Base-by-base conservation (phyloP, 1,140 invertebrate genomes). In the Leucophenga varia region DNA sequence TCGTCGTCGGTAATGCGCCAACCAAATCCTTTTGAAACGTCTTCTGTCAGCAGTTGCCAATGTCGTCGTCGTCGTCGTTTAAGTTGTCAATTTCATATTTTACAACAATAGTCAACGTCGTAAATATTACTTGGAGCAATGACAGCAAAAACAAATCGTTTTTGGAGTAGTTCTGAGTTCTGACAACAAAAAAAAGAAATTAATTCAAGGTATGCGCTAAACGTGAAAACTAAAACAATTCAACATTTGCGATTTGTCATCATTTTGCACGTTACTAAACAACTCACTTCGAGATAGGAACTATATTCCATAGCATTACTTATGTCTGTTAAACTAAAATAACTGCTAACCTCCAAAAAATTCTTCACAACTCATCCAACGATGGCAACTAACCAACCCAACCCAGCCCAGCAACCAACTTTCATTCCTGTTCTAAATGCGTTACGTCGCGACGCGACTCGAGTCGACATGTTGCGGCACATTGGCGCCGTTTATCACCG, bases 401-500 rank as follows among this genome's bases (percentile, higher is more conserved):
- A 37, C 38, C 34, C 34, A 30, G n/a, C n/a, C n/a, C n/a, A 6
- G 31, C 31, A 34, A 8, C 6, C n/a, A n/a, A n/a, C n/a, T n/a
- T n/a, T n/a, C n/a, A n/a, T n/a, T n/a, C n/a, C n/a, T n/a, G n/a
- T n/a, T n/a, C n/a, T n/a, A n/a, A 41, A 41, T 9, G 25, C 39
- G 39, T 45, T 30, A 52, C 55, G 54, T 45, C 30, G 25, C 54
- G 47, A 36, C 47, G 55, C 54, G 63, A 54, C 51, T 58, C 65
- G 65, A 55, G 64, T 54, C 59, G 59, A 60, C 64, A 64, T 38
- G 47, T 57, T 56, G 59, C 68, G 69, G 57, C 69, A 65, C 57
- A 64, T 63, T 72, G 69, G 69, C 69, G 69, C 69, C 69, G 70
- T 69, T 72, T 69, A 72, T 72, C 64, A 69, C 69, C 69, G 69